Evolutionary conservation across 2,797 vertebrate genomes (phyloP).

Genomic region (Sandelia bainsii): DNA sequence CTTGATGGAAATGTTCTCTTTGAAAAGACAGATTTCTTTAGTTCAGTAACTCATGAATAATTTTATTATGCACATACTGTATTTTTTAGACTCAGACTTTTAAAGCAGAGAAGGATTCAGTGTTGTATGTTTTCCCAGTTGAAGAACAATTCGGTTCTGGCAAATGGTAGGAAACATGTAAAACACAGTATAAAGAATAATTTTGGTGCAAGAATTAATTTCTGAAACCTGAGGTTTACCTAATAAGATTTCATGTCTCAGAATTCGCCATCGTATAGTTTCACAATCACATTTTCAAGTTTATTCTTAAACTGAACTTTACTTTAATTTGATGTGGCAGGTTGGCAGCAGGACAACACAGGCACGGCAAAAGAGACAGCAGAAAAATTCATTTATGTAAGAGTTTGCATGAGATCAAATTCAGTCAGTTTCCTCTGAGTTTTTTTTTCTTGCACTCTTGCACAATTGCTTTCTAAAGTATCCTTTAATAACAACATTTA

Average conservation of each 20-base stretch:
- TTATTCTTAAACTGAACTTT: background rate
- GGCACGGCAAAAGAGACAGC: background rate
- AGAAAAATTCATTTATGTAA: background rate
- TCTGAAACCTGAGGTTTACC: conserved; percentile 19
- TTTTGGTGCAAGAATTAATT: background rate
- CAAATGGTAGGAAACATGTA: background rate
- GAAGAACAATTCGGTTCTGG: conserved; percentile 12
- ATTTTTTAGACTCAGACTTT: conserved; percentile 1
- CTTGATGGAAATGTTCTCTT: conserved; percentile 27
- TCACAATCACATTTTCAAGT: background rate
- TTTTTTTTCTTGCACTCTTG: too few relatives aligned
- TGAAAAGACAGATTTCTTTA: conserved; percentile 34
- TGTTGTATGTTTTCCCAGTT: conserved; percentile 26
- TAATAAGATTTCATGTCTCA: background rate
- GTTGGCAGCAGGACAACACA: conserved; percentile 8
- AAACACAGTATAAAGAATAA: background rate
- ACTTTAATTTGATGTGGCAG: conserved; percentile 5
- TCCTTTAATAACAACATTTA: background rate
- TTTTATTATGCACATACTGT: conserved; percentile 36
- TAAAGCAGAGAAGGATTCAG: conserved; percentile 24
- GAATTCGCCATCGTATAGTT: conserved; percentile 1
- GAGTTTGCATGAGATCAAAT: background rate
- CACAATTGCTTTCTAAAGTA: background rate
- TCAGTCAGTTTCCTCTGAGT: background rate
- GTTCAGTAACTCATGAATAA: conserved; percentile 25